Base-by-base conservation (phyloP, 2,113 vertebrate species). In the Pelecanoides urinatrix region DNA sequence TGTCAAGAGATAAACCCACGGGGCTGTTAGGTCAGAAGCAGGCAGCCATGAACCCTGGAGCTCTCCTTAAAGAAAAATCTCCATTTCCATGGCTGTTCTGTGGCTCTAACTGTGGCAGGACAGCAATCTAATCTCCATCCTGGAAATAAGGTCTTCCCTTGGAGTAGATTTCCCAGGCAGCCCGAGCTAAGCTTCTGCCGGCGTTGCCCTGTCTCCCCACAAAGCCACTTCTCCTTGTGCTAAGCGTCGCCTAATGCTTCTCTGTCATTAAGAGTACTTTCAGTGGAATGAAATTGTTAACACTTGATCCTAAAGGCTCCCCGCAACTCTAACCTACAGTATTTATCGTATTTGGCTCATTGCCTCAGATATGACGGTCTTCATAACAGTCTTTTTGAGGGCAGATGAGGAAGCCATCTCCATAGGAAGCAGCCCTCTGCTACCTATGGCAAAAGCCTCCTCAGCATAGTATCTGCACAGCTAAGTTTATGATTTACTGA, bases 231-330 rank as follows among this genome's bases (percentile, higher is more conserved):
- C 70, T 94, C 22, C 53, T 79, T 16, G 34, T 76, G 67, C 67
- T 92, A 76, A 85, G 40, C 7, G 2, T n/a, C 5, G 5, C 50
- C 50, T 23, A 77, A 53, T 0, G 9, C 29, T 84, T 47, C 86
- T 84, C 93, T 94, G 68, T 94, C 89, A 91, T 95, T 89, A 94
- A 82, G 40, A 63, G 49, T 27, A 44, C 71, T 96, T 95, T 45
- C 59, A 38, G 5, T 12, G 26, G 91, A 95, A 94, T 77, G n/a
- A 86, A 90, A 86, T 42, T n/a, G 71, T 72, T 79, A 89, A 14
- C 1, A 32, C 88, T 82, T 87, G 72, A 91, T 91, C 80, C 59
- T 52, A 67, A 66, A 67, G 55, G 47, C 73, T 94, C 45, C 67
- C 61, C 18, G 17, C 75, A 81, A 34, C 56, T 91, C 47, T 63